Evolutionary conservation across 2,113 vertebrate species (phyloP).

Genomic region (Promerops cafer): DNA sequence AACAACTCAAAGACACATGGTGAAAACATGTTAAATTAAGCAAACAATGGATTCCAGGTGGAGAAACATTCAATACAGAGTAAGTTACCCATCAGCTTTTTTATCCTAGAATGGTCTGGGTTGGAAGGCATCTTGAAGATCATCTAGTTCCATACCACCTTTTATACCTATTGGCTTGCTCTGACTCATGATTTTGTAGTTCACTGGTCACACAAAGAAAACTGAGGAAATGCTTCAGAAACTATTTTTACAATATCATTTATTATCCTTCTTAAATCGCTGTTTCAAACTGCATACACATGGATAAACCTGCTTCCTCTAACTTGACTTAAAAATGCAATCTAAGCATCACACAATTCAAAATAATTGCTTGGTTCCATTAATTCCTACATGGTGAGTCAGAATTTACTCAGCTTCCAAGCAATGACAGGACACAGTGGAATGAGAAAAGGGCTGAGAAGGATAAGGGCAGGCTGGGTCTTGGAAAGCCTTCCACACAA

Average conservation of each 20-base stretch:
- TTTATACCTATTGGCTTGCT: background rate
- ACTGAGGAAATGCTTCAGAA: background rate
- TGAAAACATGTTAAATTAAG: background rate
- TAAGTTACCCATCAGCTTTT: background rate
- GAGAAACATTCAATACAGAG: background rate
- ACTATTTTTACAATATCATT: background rate
- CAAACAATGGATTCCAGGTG: background rate
- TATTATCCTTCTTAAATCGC: background rate
- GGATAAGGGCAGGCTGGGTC: background rate
- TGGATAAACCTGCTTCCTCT: background rate
- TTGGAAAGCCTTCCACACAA: background rate
- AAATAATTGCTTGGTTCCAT: background rate
- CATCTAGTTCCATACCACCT: background rate
- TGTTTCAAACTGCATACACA: background rate
- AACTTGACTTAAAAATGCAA: background rate
- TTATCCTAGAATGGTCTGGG: background rate
- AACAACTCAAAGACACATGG: background rate
- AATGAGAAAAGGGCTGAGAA: background rate
- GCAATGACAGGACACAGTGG: background rate
- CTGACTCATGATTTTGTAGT: background rate
- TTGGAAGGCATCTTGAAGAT: background rate
- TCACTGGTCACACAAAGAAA: background rate
- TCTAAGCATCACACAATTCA: background rate
- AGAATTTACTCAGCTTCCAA: background rate
- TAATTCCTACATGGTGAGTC: background rate